Percentiles rank a stretch among this genome's conserved stretches.
phyloP scores from a whole-genome alignment of 2,888 invertebrate species.

The Aromia moschata region DNA sequence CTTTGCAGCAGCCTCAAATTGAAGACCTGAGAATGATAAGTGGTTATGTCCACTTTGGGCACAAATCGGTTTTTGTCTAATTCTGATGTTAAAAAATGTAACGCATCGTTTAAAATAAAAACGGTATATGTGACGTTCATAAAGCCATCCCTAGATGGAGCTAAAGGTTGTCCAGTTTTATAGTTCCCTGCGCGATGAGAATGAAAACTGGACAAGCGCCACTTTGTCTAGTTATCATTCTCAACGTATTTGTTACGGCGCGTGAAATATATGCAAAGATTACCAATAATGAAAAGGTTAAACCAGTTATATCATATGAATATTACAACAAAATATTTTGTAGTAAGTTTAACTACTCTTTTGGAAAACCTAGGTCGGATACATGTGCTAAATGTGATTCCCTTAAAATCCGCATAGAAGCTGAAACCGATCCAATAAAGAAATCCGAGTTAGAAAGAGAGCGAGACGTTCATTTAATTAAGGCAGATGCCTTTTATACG shows the following conservation, averaged over 20 bases:
- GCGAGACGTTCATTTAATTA: too few relatives aligned
- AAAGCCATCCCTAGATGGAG: neutral
- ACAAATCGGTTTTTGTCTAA: neutral
- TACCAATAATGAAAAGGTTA: neutral
- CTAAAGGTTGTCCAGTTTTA: neutral
- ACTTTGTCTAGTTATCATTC: neutral
- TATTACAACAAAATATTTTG: neutral
- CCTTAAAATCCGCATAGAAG: conserved; percentile 8
- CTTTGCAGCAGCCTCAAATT: too few relatives aligned
- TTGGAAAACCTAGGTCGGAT: conserved; percentile 16
- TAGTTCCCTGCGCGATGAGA: neutral
- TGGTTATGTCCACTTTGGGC: neutral
- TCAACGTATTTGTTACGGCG: neutral
- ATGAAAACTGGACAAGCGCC: neutral
- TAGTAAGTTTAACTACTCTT: conserved; percentile 6
- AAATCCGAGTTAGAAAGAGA: too few relatives aligned
- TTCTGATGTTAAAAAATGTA: neutral
- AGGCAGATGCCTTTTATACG: too few relatives aligned
- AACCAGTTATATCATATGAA: neutral
- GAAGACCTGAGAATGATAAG: neutral
- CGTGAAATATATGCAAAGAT: neutral
- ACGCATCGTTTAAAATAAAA: neutral
- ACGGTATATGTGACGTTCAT: neutral
- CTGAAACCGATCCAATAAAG: conserved; percentile 5
- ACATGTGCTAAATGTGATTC: conserved; percentile 15